Evolutionary conservation across 2,888 invertebrate species (phyloP).

Genomic region (Drosophila anomelani): DNA sequence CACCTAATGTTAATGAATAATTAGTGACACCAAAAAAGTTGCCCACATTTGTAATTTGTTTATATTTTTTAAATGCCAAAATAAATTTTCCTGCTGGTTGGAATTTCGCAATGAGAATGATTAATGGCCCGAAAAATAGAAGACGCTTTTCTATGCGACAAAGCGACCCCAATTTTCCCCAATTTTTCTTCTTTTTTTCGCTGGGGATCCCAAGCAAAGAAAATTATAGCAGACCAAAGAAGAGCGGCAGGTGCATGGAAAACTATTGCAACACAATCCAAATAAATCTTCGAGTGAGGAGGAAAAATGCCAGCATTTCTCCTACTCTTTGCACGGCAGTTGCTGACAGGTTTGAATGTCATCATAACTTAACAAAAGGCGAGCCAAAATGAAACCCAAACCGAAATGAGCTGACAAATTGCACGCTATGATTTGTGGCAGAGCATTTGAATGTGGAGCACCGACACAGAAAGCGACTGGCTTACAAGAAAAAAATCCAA

Average conservation of each 20-base stretch:
- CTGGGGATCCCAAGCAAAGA: constrained; percentile 10
- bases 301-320: constrained; percentile 33
- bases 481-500: neutral
- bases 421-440: constrained; percentile 57
- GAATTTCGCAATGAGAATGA: constrained; percentile 71
- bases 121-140: constrained; percentile 54
- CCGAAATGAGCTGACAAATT: constrained; percentile 73
- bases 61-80: constrained; percentile 37
- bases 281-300: constrained; percentile 67
- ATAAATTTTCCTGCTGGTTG: constrained; percentile 11
- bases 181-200: constrained; percentile 39
- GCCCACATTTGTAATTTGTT: neutral
- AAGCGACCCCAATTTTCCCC: constrained; percentile 69
- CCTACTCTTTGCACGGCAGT: constrained; percentile 18
- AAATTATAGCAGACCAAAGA: constrained; percentile 7
- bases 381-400: constrained; percentile 45
- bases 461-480: constrained; percentile 20
- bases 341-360: constrained; percentile 75
- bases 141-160: constrained; percentile 19
- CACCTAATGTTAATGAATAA: neutral
- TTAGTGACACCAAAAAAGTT: neutral
- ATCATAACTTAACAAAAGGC: constrained; percentile 67
- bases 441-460: constrained; percentile 58
- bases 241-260: constrained; percentile 47
- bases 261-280: constrained; percentile 66